phyloP scores from a whole-genome alignment of 2,113 vertebrate species.

The Thryonomys swinderianus region DNA sequence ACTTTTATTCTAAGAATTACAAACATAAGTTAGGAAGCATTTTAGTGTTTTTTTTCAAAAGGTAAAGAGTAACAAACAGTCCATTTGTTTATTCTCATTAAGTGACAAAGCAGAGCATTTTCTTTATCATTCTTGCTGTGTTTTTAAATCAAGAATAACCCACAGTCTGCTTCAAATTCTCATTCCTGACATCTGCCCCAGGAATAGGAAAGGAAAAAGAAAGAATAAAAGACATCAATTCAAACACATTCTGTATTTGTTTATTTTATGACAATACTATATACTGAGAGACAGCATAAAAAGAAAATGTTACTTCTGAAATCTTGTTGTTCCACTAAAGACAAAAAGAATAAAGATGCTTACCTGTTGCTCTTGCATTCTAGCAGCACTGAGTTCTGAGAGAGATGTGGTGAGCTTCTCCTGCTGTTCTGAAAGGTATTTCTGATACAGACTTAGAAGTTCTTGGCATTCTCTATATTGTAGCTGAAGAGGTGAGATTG shows the following conservation, averaged over 20 bases:
- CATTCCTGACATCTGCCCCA: not conserved
- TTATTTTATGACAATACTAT: conserved; percentile 17
- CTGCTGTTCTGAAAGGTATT: conserved; percentile 96
- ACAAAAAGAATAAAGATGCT: conserved; percentile 61
- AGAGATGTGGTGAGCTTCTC: conserved; percentile 93
- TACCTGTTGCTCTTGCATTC: conserved; percentile 89
- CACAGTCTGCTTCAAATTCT: not conserved
- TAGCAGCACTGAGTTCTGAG: conserved; percentile 88
- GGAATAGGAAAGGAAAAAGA: not conserved
- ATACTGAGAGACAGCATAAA: conserved; percentile 1
- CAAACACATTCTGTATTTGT: not conserved
- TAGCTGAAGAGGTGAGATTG: conserved; percentile 92
- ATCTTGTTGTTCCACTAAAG: not conserved
- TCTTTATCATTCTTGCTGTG: conserved; percentile 36
- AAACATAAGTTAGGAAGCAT: conserved; percentile 9
- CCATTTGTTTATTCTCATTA: conserved; percentile 34
- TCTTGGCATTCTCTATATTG: conserved; percentile 98
- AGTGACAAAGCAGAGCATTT: not conserved
- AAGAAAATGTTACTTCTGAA: not conserved
- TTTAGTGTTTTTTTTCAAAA: conserved; percentile 57
- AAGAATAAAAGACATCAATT: conserved; percentile 15
- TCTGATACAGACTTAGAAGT: conserved; percentile 96
- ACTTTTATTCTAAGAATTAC: conserved; percentile 33
- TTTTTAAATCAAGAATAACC: not conserved
- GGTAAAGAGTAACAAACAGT: conserved; percentile 36